A percentile compares a stretch with the other conserved stretches of the same genome.
These are phyloP conservation scores for Brachionichthys hirsutus DNA, from an alignment of 2,113 vertebrate genomes.

Conservation along the genomic window DNA sequence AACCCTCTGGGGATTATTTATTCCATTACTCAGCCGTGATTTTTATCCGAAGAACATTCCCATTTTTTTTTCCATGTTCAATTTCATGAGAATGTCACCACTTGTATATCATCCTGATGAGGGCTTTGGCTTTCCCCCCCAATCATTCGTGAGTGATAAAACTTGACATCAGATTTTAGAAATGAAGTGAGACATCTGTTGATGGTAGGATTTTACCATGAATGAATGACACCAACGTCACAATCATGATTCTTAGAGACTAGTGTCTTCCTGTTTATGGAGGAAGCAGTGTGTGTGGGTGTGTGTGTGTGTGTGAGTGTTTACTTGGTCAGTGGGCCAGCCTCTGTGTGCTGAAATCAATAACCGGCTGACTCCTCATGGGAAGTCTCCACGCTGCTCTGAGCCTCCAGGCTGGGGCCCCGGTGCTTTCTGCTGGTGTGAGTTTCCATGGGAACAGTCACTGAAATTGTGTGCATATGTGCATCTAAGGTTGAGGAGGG, in stretches of 20 bases:
- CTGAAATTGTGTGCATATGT: constrained; percentile 22
- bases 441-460: constrained; percentile 75
- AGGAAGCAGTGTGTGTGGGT: constrained; percentile 1
- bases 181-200: constrained; percentile 12
- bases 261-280: neutral
- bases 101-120: neutral
- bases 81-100: no score
- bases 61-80: constrained; percentile 6
- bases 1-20: constrained; percentile 16
- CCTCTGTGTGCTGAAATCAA: constrained; percentile 62
- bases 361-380: constrained; percentile 62
- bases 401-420: constrained; percentile 58
- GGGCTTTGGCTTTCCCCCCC: neutral
- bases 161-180: constrained; percentile 3
- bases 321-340: constrained; percentile 21
- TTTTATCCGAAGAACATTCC: constrained; percentile 9
- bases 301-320: neutral
- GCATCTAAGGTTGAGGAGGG: constrained; percentile 18
- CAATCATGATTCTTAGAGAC: neutral
- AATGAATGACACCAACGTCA: neutral
- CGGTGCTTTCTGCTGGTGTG: constrained; percentile 60
- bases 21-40: constrained; percentile 13
- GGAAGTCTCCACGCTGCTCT: constrained; percentile 54
- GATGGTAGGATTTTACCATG: neutral
- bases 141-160: constrained; percentile 2